phyloP scores from a whole-genome alignment of 2,888 invertebrate species.

The Ceriagrion tenellum region DNA sequence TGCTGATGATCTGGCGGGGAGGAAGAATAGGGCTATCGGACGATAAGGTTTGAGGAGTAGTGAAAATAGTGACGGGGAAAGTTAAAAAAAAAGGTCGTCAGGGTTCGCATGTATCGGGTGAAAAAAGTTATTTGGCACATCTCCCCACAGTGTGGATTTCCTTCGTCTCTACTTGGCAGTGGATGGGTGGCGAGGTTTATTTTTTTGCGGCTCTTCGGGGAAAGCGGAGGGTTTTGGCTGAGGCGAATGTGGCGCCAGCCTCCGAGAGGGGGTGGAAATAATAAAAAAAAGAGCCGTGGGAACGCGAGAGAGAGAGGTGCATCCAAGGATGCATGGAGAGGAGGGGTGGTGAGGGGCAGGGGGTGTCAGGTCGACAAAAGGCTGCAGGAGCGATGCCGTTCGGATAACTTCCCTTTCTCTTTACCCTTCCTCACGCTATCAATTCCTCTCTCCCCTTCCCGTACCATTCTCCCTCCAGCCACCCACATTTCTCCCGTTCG shows the following conservation, averaged over 20 bases:
- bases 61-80: not conserved
- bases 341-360: not conserved
- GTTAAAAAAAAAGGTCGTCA: not conserved
- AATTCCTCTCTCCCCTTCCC: not conserved
- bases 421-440: constrained; percentile 31
- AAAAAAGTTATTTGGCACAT: constrained; percentile 8
- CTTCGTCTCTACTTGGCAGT: not conserved
- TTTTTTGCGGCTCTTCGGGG: not conserved
- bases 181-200: no score
- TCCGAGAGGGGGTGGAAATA: not conserved
- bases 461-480: not conserved
- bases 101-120: not conserved
- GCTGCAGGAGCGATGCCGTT: constrained; percentile 47
- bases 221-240: not conserved
- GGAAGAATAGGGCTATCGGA: not conserved
- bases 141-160: not conserved
- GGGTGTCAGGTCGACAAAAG: constrained; percentile 57
- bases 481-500: constrained; percentile 27
- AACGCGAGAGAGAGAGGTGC: constrained; percentile 11
- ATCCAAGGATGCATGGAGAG: not conserved
- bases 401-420: constrained; percentile 54
- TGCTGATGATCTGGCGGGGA: not conserved
- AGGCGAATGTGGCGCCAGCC: not conserved
- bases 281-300: not conserved
- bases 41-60: not conserved